Conservation (phyloP, 2,888 invertebrate species). For the Proisotoma minuta region DNA sequence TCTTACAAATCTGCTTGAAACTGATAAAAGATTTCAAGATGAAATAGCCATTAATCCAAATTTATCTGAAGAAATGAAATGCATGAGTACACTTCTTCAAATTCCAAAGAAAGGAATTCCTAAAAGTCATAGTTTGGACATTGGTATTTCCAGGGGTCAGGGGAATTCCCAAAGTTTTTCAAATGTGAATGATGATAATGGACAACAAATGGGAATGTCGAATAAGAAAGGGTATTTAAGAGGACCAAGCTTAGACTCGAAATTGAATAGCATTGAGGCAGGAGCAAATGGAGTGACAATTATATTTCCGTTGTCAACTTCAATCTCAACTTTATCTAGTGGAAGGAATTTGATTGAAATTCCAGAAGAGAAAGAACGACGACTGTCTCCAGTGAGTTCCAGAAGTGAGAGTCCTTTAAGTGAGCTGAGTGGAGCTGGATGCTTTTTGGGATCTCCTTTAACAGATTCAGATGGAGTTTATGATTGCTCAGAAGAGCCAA, state of each 20-base stretch:
- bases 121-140: slow-evolving; percentile 58
- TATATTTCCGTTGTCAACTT: slow-evolving; percentile 24
- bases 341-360: slow-evolving; percentile 34
- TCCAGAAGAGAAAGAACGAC: slow-evolving; percentile 50
- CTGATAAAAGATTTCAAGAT: slow-evolving; percentile 7
- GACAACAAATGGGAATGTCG: slow-evolving; percentile 8
- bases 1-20: slow-evolving; percentile 15
- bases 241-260: slow-evolving; percentile 48
- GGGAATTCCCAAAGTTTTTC: not conserved
- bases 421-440: slow-evolving; percentile 56
- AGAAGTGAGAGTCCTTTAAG: slow-evolving; percentile 73
- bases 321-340: slow-evolving; percentile 21
- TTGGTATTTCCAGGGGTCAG: slow-evolving; percentile 44
- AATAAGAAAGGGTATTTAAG: slow-evolving; percentile 23
- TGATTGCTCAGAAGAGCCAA: slow-evolving; percentile 64
- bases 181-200: not conserved
- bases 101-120: slow-evolving; percentile 51
- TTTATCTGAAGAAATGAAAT: slow-evolving; percentile 34
- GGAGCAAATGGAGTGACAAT: slow-evolving; percentile 30
- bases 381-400: slow-evolving; percentile 69
- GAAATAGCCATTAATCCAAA: slow-evolving; percentile 14
- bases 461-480: slow-evolving; percentile 76
- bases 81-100: slow-evolving; percentile 46
- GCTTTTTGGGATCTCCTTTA: slow-evolving; percentile 58
- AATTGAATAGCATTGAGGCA: slow-evolving; percentile 43